Evolutionary conservation across 2,888 invertebrate genomes (phyloP).

Genomic region (Strigamia transsilvanica): DNA sequence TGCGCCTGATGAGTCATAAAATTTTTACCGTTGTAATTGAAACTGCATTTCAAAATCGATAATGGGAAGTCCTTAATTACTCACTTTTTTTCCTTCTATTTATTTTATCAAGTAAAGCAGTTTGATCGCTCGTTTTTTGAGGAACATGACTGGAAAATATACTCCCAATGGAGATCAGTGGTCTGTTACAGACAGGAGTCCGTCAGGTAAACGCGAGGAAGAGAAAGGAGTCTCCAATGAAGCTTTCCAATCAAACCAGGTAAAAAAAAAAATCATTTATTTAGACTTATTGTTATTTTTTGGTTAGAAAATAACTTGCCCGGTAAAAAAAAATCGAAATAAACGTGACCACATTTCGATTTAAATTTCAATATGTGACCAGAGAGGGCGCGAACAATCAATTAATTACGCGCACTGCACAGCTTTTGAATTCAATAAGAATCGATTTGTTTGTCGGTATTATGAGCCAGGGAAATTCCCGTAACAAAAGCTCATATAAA

Average conservation of each 20-base stretch:
- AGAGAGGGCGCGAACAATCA: neutral
- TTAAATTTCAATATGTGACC: neutral
- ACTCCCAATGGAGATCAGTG: neutral
- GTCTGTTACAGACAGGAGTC: neutral
- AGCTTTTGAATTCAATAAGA: too few species aligned
- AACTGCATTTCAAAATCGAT: neutral
- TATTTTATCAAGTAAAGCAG: neutral
- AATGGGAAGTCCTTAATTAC: neutral
- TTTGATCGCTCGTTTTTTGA: neutral
- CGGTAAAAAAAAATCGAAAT: too few species aligned
- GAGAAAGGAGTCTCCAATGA: neutral
- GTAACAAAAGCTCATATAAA: neutral
- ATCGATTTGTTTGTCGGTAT: too few species aligned
- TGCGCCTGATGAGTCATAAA: too few species aligned
- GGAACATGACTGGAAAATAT: neutral
- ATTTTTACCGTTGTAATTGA: neutral
- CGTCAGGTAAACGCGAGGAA: neutral
- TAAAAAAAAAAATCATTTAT: neutral
- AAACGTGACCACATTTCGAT: too few species aligned
- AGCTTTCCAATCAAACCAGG: neutral
- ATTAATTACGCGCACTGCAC: too few species aligned
- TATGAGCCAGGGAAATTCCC: neutral
- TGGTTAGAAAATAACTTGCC: neutral
- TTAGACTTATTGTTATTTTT: neutral
- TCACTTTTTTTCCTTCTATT: neutral